phyloP scores from a whole-genome alignment of 37 sponge, comb jelly and placozoan species.

The Axinella damicornis region DNA sequence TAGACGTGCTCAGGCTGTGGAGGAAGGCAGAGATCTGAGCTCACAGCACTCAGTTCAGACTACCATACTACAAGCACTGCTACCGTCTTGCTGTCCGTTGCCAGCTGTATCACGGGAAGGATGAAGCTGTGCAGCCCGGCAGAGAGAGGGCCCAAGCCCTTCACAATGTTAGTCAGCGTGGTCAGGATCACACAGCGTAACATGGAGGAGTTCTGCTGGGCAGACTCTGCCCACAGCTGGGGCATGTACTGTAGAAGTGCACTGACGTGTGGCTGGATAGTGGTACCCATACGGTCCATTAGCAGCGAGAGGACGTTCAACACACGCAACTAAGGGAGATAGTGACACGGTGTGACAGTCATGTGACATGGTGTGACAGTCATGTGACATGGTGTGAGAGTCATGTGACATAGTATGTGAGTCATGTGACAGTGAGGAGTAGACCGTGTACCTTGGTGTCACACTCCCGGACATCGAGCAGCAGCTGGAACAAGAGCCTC shows the following conservation, averaged over 20 bases:
- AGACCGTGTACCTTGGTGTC: conserved; percentile 57
- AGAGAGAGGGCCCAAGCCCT: conserved; percentile 67
- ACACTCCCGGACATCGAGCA: conserved; percentile 36
- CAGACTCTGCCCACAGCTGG: conserved; percentile 67
- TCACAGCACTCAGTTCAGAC: background rate
- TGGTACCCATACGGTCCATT: conserved; percentile 68
- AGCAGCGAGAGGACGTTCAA: conserved; percentile 63
- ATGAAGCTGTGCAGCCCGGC: conserved; percentile 69
- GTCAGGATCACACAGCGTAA: conserved; percentile 70
- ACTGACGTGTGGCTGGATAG: conserved; percentile 72
- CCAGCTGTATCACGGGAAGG: conserved; percentile 70
- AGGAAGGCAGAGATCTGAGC: background rate
- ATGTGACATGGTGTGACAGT: background rate
- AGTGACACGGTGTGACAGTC: background rate
- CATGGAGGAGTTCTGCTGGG: conserved; percentile 55
- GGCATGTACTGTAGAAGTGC: conserved; percentile 81
- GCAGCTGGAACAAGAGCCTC: conserved; percentile 54
- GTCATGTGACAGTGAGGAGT: too few species aligned
- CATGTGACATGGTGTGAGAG: background rate
- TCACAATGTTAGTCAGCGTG: conserved; percentile 59
- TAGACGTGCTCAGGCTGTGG: conserved; percentile 67
- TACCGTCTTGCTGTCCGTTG: conserved; percentile 71
- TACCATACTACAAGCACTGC: background rate
- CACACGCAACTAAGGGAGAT: conserved; percentile 62
- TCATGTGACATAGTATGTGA: too few species aligned